Conservation (phyloP, 2,113 vertebrate genomes). For the Semicossyphus pulcher region DNA sequence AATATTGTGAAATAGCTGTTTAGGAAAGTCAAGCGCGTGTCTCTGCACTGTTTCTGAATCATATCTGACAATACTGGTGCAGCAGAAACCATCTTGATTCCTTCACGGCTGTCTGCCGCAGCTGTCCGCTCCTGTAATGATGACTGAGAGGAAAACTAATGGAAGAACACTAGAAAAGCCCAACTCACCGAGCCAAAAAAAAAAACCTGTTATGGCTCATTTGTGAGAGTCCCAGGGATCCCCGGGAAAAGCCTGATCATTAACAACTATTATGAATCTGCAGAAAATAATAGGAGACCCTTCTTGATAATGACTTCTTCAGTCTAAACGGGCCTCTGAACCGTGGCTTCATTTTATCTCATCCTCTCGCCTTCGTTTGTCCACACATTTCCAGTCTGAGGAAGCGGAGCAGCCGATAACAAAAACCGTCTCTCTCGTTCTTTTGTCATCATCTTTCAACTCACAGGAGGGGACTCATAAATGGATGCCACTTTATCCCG, state of each 20-base stretch:
- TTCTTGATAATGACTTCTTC: slow-evolving; percentile 23
- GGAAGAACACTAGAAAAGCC: slow-evolving; percentile 2
- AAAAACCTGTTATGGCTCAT: slow-evolving; percentile 13
- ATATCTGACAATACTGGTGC: neutral
- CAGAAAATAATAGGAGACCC: slow-evolving; percentile 1
- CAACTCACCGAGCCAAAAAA: neutral
- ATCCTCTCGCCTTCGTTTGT: slow-evolving; percentile 29
- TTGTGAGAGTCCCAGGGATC: slow-evolving; percentile 21
- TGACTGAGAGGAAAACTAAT: slow-evolving; percentile 1
- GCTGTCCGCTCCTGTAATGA: slow-evolving; percentile 12
- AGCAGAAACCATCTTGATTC: slow-evolving; percentile 1
- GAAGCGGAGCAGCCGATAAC: slow-evolving; percentile 48
- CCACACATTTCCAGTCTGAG: slow-evolving; percentile 41
- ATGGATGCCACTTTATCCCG: slow-evolving; percentile 56
- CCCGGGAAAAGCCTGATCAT: slow-evolving; percentile 15
- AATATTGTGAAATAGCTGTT: slow-evolving; percentile 17
- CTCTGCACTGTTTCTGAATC: neutral
- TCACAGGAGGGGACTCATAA: slow-evolving; percentile 59
- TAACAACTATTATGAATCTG: slow-evolving; percentile 9
- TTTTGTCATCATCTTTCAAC: slow-evolving; percentile 52
- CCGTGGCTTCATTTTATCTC: slow-evolving; percentile 17
- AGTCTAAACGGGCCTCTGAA: slow-evolving; percentile 17
- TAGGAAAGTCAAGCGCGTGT: neutral
- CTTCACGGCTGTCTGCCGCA: slow-evolving; percentile 12
- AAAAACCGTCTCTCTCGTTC: slow-evolving; percentile 6